phyloP scores from a whole-genome alignment of 2,888 invertebrate species.

The Microdon myrmicae region DNA sequence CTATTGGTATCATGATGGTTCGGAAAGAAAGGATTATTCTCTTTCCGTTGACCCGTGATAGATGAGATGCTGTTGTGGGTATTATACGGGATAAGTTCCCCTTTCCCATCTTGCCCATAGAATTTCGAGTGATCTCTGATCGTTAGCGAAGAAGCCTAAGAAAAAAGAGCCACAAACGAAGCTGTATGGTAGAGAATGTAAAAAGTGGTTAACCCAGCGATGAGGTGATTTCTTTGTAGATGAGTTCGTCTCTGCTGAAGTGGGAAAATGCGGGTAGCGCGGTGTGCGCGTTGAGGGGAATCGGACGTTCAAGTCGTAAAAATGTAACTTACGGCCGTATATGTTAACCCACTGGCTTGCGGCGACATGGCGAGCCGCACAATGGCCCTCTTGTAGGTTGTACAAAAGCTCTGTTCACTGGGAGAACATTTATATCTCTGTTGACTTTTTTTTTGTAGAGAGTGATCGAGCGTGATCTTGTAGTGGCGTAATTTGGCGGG shows the following conservation, averaged over 20 bases:
- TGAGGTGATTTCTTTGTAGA: constrained; percentile 42
- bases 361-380: too few species aligned
- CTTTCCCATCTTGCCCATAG: too few species aligned
- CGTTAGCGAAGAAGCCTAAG: neutral
- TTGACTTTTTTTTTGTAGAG: constrained; percentile 2
- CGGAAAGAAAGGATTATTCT: too few species aligned
- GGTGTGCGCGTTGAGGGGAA: constrained; percentile 15
- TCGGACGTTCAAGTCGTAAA: constrained; percentile 21
- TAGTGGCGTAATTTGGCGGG: constrained; percentile 48
- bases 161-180: constrained; percentile 5
- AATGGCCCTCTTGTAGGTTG: too few species aligned
- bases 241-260: constrained; percentile 16
- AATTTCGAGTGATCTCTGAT: constrained; percentile 24
- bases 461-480: constrained; percentile 39
- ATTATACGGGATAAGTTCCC: too few species aligned
- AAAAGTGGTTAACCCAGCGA: constrained; percentile 38
- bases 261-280: constrained; percentile 1
- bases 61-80: too few species aligned
- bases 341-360: constrained; percentile 3
- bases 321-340: constrained; percentile 41
- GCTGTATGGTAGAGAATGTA: constrained; percentile 15
- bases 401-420: too few species aligned
- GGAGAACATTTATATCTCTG: too few species aligned
- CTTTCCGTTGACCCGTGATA: too few species aligned
- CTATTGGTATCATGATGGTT: too few species aligned